Evolutionary conservation across 2,113 vertebrate genomes (phyloP), one percentile per base, ranked within the genome.

Genomic region (Onychostoma macrolepis): DNA sequence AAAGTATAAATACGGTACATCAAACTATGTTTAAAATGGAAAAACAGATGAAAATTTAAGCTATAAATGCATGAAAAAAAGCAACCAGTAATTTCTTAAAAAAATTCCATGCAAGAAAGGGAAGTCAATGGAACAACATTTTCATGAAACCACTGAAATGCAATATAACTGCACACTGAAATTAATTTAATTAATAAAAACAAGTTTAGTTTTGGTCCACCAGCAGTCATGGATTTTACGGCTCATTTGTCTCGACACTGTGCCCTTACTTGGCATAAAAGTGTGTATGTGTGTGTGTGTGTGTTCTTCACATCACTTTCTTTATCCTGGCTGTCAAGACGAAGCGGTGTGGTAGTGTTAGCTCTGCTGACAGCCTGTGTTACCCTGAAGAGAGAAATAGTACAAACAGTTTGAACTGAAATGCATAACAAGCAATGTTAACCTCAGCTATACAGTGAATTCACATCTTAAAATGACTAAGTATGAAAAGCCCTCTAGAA

Each of bases 241-340:
- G 45, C 24, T 82, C 56, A 78, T 74, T 58, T 77, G 71, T 56
- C 48, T 67, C 36, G 24, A 41, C 86, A 82, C 61, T 89, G 30
- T 85, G 82, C 82, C 85, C 85, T 86, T 85, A 61, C n/a, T 33
- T 88, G 74, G 74, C 75, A 5, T 53, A 45, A 21, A 17, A 30
- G 83, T 78, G 58, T 79, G 84, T 28, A 17, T 53, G 50, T 21
- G 7, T 53, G 12, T 72, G 41, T 84, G 80, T 86, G 84, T 79
- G 61, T 75, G 84, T 38, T 50, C 71, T 63, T 30, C 77, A 58
- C 30, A 83, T 83, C 65, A 71, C 65, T 50, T 82, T 26, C 26
- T 53, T 83, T 36, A 1, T 53, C 65, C 81, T 53, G 41, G 65
- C 65, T 71, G 81, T 71, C 81, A 53, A 33, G 11, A 71, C 24